Percentiles rank a stretch among this genome's conserved stretches.
Conservation (phyloP, 2,797 vertebrate species). For the Xiphorhynchus erythropygius region DNA sequence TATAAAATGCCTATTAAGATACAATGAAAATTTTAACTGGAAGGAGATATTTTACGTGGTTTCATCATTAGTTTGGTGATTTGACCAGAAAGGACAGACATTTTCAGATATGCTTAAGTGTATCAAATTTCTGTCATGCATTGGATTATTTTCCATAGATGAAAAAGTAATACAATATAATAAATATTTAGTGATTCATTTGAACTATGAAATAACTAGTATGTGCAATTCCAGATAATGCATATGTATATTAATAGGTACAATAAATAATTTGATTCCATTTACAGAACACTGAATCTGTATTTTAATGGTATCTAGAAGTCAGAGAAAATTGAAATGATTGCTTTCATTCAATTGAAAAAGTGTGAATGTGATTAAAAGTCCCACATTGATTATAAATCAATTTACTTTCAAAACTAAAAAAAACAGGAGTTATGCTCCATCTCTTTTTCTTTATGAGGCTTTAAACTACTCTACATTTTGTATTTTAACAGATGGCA, state of each 20-base stretch:
- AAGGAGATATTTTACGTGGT: not conserved
- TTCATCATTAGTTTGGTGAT: slow-evolving; percentile 39
- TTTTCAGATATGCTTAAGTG: slow-evolving; percentile 10
- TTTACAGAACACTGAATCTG: not conserved
- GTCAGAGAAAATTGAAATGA: slow-evolving; percentile 55
- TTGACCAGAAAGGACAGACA: slow-evolving; percentile 14
- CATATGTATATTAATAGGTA: slow-evolving; percentile 50
- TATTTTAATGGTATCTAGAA: slow-evolving; percentile 16
- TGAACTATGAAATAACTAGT: not conserved
- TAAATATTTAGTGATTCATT: slow-evolving; percentile 53
- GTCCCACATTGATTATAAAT: slow-evolving; percentile 45
- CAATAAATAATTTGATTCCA: slow-evolving; percentile 49
- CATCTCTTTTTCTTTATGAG: slow-evolving; percentile 14
- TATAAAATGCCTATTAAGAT: slow-evolving; percentile 30
- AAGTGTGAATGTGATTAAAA: slow-evolving; percentile 54
- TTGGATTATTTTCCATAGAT: not conserved
- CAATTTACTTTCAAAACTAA: slow-evolving; percentile 57
- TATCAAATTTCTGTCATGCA: slow-evolving; percentile 31
- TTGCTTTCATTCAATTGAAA: slow-evolving; percentile 58
- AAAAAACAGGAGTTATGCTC: not conserved
- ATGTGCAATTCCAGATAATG: slow-evolving; percentile 38
- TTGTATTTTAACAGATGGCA: slow-evolving; percentile 22
- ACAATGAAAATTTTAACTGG: slow-evolving; percentile 41
- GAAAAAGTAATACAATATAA: not conserved
- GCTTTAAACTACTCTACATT: slow-evolving; percentile 22